A percentile compares a stretch with the other conserved stretches of the same genome.
Conservation (phyloP, 2,797 vertebrate species). For the Streptopelia turtur region DNA sequence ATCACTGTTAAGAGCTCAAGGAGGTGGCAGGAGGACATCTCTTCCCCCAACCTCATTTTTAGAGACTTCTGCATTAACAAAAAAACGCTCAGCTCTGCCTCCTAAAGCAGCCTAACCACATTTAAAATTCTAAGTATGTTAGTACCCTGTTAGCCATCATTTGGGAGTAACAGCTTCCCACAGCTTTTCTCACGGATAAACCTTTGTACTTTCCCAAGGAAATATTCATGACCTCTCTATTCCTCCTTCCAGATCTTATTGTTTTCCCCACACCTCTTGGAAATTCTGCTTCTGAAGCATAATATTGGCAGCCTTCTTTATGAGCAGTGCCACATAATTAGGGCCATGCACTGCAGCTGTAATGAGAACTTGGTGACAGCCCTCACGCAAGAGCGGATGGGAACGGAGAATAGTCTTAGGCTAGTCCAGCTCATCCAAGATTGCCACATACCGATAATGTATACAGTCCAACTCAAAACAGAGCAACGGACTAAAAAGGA, state of each 20-base stretch:
- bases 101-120: not conserved
- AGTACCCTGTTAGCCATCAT: not conserved
- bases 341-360: too few species aligned
- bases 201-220: not conserved
- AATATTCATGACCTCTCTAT: not conserved
- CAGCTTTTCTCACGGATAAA: not conserved
- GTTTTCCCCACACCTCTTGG: not conserved
- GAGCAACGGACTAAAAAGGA: not conserved
- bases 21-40: not conserved
- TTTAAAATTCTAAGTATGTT: not conserved
- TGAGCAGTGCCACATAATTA: not conserved
- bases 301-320: not conserved
- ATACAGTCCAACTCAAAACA: not conserved
- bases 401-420: not conserved
- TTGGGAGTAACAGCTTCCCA: not conserved
- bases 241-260: not conserved
- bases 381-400: not conserved
- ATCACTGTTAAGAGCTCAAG: not conserved
- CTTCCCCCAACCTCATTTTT: not conserved
- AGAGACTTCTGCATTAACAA: not conserved
- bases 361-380: not conserved
- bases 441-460: not conserved
- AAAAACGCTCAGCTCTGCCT: not conserved
- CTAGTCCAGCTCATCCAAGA: conserved; percentile 1
- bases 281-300: not conserved